These are phyloP conservation scores for Deilephila elpenor DNA, from an alignment of 2,888 invertebrate genomes.

Conservation along the genomic window DNA sequence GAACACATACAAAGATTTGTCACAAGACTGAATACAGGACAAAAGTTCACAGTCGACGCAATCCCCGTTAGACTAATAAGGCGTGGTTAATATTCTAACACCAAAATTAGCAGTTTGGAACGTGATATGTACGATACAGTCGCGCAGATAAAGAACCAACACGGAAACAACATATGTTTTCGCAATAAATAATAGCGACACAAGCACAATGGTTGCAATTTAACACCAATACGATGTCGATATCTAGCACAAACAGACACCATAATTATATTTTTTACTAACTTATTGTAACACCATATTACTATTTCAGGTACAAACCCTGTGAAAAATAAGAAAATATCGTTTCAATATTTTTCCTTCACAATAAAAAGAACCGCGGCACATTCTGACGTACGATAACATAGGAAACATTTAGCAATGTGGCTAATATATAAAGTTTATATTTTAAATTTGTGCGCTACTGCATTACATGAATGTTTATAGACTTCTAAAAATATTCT, in stretches of 20 bases:
- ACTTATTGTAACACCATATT: constrained; percentile 18
- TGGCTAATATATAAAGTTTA: not conserved
- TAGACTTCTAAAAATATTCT: constrained; percentile 26
- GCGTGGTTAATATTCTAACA: not conserved
- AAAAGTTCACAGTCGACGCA: too few relatives aligned
- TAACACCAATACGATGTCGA: not conserved
- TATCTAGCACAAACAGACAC: not conserved
- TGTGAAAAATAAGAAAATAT: constrained; percentile 22
- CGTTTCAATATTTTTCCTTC: constrained; percentile 11
- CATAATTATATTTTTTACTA: constrained; percentile 16
- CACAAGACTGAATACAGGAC: not conserved
- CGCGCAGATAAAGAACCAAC: not conserved
- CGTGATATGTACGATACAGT: constrained; percentile 1
- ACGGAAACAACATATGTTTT: not conserved
- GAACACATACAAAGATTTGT: not conserved
- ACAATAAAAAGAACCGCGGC: constrained; percentile 8
- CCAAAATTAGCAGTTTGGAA: not conserved
- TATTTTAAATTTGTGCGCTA: constrained; percentile 16
- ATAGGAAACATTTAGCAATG: not conserved
- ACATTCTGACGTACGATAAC: not conserved
- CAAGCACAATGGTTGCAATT: constrained; percentile 8
- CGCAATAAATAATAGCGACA: constrained; percentile 12
- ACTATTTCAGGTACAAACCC: constrained; percentile 25
- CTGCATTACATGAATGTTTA: constrained; percentile 11
- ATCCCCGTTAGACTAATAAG: not conserved